These are phyloP conservation scores for Megalonaias nervosa DNA, from an alignment of 1,140 invertebrate species.

Conservation along the genomic window DNA sequence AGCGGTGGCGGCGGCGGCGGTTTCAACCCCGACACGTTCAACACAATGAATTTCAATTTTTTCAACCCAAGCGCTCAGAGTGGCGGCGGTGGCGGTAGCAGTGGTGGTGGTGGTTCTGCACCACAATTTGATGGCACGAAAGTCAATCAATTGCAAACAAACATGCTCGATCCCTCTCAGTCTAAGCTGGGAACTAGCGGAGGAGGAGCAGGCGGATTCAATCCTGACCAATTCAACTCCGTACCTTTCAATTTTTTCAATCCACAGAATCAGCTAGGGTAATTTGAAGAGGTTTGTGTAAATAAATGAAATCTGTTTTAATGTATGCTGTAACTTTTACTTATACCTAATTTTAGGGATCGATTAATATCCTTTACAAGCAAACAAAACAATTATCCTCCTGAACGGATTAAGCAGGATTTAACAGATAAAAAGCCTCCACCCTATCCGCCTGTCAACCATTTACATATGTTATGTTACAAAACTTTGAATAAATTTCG, in stretches of 20 bases:
- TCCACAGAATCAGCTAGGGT: conserved; percentile 21
- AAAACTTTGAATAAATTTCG: too few relatives aligned
- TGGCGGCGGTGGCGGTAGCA: neutral
- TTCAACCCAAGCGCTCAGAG: conserved; percentile 20
- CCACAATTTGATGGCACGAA: conserved; percentile 38
- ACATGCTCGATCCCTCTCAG: conserved; percentile 37
- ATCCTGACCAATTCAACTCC: conserved; percentile 44
- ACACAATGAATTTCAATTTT: conserved; percentile 17
- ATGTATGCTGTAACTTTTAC: too few relatives aligned
- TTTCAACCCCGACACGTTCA: conserved; percentile 20
- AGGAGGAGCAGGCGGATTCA: conserved; percentile 29
- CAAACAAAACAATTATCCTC: too few relatives aligned
- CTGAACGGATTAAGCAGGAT: too few relatives aligned
- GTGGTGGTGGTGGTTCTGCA: neutral
- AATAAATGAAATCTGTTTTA: too few relatives aligned
- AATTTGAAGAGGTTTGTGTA: too few relatives aligned
- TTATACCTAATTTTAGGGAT: too few relatives aligned
- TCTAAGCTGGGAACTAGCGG: conserved; percentile 35
- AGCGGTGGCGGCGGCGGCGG: conserved; percentile 8
- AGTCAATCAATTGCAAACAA: conserved; percentile 34
- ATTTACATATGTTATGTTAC: too few relatives aligned
- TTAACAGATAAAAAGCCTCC: too few relatives aligned
- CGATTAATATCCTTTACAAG: too few relatives aligned
- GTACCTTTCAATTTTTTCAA: conserved; percentile 44
- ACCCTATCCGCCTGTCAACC: too few relatives aligned